Base-by-base conservation (phyloP, 2,888 invertebrate genomes). In the Drosophila mimetica region DNA sequence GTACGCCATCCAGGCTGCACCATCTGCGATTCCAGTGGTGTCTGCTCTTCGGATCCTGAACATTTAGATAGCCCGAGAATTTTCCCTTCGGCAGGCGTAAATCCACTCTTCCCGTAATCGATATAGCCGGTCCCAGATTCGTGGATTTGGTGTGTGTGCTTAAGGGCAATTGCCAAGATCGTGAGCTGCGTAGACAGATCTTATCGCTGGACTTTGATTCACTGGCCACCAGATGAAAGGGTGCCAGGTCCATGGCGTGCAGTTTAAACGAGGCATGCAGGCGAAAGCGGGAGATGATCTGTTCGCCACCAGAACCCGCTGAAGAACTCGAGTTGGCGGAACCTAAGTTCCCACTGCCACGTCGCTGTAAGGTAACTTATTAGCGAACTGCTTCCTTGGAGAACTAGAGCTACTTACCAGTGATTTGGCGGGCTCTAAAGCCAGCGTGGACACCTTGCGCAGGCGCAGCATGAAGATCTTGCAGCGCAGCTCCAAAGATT, bases 21-120 rank as follows among this genome's bases (percentile, higher is more conserved):
- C 93, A 94, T 54, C 92, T 90, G 0, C 93, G 91, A 81, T 93
- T 93, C 94, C 94, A 94, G 55, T 89, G 89, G 18, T 92, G 90
- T 0, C 87, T 82, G 5, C 90, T 90, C n/a, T 78, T 75, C 16
- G 92, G 89, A 51, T 91, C 91, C 13, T 93, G 93, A 13, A 93
- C 90, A 42, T 93, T 93, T 2, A 94, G 76, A 76, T 93, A 94
- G 1, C 94, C 94, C 2, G 89, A 79, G 41, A 91, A 75, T 0
- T 60, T 61, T 0, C 42, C 54, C 59, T 90, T 90, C 4, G 83
- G 79, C 59, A 91, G 72, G 6, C 86, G 79, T 2, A 88, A 25
- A 41, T 90, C 90, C 0, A 89, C 75, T 4, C 90, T 77, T 0
- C 89, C 91, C 1, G 75, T 85, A 3, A 91, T 50, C 2, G 73